These are phyloP conservation scores for Phengaris arion DNA, from an alignment of 2,888 invertebrate genomes.

Conservation along the genomic window DNA sequence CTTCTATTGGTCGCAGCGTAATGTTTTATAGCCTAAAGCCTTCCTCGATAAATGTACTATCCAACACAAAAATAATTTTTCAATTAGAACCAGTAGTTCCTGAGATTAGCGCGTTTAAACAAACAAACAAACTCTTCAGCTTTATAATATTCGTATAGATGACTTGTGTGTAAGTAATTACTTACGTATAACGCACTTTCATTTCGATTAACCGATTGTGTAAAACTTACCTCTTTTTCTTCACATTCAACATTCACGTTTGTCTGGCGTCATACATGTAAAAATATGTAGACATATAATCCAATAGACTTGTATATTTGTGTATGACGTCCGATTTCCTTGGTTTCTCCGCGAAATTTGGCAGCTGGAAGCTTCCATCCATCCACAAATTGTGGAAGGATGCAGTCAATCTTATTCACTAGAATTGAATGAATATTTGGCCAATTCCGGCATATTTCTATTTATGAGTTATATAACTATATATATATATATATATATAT, in stretches of 20 bases:
- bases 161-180: neutral
- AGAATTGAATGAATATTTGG: neutral
- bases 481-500: no score
- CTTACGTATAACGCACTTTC: no score
- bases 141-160: no score
- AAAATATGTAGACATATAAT: neutral
- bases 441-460: neutral
- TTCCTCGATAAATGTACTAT: no score
- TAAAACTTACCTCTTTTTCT: neutral
- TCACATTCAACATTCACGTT: neutral
- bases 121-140: no score
- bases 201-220: neutral
- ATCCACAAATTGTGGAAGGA: slow-evolving; percentile 25
- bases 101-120: no score
- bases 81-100: no score
- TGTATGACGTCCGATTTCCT: slow-evolving; percentile 31
- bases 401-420: slow-evolving; percentile 14
- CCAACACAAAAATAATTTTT: no score
- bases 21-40: no score
- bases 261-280: neutral
- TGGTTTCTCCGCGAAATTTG: slow-evolving; percentile 21
- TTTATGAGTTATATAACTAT: neutral
- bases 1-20: no score
- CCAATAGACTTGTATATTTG: slow-evolving; percentile 23
- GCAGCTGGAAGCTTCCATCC: slow-evolving; percentile 26